phyloP scores from a whole-genome alignment of 2,888 invertebrate genomes.

The Dryadula phaetusa region DNA sequence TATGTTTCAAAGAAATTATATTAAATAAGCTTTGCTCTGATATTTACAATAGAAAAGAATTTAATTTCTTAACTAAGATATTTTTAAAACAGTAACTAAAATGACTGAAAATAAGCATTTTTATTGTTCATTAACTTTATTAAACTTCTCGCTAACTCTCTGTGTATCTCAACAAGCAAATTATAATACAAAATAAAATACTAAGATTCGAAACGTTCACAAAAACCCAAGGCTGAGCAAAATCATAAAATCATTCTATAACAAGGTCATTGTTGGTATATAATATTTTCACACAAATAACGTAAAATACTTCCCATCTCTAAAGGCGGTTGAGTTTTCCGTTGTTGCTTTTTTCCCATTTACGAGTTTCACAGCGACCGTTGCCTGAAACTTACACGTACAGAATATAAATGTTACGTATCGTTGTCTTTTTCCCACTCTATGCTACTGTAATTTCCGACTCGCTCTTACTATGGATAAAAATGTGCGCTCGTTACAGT shows the following conservation, averaged over 20 bases:
- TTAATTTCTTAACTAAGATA: too few species aligned
- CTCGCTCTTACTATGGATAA: slow-evolving; percentile 78
- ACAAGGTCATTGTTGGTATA: not conserved
- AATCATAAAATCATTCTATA: not conserved
- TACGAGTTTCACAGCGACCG: slow-evolving; percentile 85
- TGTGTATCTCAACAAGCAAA: not conserved
- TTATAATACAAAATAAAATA: not conserved
- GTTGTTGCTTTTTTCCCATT: slow-evolving; percentile 85
- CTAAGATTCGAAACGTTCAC: not conserved
- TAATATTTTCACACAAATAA: slow-evolving; percentile 35
- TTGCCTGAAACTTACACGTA: slow-evolving; percentile 85
- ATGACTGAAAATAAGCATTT: too few species aligned
- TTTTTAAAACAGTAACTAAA: too few species aligned
- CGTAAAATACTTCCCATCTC: slow-evolving; percentile 65
- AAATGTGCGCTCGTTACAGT: slow-evolving; percentile 80
- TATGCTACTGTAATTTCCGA: slow-evolving; percentile 52
- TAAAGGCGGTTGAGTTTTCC: slow-evolving; percentile 79
- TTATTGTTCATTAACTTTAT: too few species aligned
- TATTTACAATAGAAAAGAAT: too few species aligned
- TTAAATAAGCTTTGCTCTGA: not conserved
- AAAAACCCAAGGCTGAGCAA: not conserved
- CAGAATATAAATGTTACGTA: slow-evolving; percentile 81
- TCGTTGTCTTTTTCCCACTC: slow-evolving; percentile 59
- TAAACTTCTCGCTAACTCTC: not conserved
- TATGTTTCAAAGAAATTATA: not conserved